Conservation (phyloP, 1,140 invertebrate species). For the Drosophila eugracilis region DNA sequence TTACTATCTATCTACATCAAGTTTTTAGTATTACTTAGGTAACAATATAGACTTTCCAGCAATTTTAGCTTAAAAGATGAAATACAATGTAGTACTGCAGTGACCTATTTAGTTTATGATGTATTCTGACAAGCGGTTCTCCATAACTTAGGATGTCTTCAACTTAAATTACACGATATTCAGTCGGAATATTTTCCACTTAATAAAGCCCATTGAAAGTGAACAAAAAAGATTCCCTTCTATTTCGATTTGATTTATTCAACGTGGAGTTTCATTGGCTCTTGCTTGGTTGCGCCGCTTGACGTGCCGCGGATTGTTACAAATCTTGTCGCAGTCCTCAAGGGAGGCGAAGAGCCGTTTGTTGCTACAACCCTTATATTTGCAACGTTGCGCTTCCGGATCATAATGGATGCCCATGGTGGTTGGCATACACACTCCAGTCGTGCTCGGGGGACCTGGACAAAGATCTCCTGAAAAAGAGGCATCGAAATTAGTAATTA, state of each 20-base stretch:
- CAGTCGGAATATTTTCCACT: neutral
- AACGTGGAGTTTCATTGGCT: constrained; percentile 69
- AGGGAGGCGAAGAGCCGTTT: constrained; percentile 61
- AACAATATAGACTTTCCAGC: too few species aligned
- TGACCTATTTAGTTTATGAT: too few species aligned
- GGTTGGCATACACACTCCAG: constrained; percentile 54
- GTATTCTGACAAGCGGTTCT: too few species aligned
- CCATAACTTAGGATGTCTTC: too few species aligned
- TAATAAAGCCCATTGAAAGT: neutral
- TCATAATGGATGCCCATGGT: constrained; percentile 76
- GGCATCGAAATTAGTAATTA: too few species aligned
- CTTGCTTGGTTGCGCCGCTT: constrained; percentile 53
- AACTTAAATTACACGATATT: too few species aligned
- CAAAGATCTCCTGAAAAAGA: constrained; percentile 67
- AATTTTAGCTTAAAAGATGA: too few species aligned
- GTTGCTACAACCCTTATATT: constrained; percentile 66
- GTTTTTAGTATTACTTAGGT: too few species aligned
- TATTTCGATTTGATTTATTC: constrained; percentile 25
- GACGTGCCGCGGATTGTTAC: constrained; percentile 69
- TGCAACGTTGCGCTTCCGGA: constrained; percentile 70
- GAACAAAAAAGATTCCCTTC: constrained; percentile 29
- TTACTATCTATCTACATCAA: too few species aligned
- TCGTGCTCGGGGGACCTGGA: constrained; percentile 64
- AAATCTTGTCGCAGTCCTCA: constrained; percentile 77
- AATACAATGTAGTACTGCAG: too few species aligned